Evolutionary conservation across 2,888 invertebrate genomes (phyloP), one percentile per base, ranked within the genome.

Genomic region (Lordiphosa fenestrarum): DNA sequence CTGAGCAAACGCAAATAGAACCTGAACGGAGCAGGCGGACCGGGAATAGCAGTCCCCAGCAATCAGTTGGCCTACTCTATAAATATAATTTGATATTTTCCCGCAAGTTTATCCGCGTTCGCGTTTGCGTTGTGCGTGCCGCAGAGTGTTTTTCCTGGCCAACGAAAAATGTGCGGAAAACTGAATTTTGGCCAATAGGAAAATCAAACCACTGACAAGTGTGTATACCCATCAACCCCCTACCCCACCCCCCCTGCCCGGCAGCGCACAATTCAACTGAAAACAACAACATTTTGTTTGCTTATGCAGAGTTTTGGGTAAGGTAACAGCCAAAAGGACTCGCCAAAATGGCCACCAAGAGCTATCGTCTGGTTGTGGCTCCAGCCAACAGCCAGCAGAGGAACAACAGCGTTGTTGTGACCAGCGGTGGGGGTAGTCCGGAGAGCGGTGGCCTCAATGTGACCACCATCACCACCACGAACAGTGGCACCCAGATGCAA

Each of bases 391-490:
- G 72, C 63, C 76, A 76, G 36, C 66, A 73, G 10, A 56, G 62
- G 42, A 61, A 53, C 35, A 72, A 62, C 47, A 81, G 73, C 55
- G 80, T 77, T 49, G 80, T 80, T 21, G 73, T 75, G 48, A 77
- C 63, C 53, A 52, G 39, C 5, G 48, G 37, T 49, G 72, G 60
- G 71, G 51, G 48, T 19, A 73, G 56, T 19, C 59, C 71, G 3
- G 52, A 55, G 15, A 61, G 55, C 21, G 69, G 62, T 33, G 73
- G 69, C 15, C 86, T 89, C 76, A 89, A 89, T 71, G 88, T 88
- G 7, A 88, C 89, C 57, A 88, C 89, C 53, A 87, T 89, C 50
- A 85, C 89, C 33, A 85, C 88, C 53, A 77, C 71, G 33, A 86
- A 87, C 66, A 85, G 85, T 47, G 85, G 73, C 9, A 78, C 75